Evolutionary conservation across 2,797 vertebrate species (phyloP).

Genomic region (Epinephelus awoara): DNA sequence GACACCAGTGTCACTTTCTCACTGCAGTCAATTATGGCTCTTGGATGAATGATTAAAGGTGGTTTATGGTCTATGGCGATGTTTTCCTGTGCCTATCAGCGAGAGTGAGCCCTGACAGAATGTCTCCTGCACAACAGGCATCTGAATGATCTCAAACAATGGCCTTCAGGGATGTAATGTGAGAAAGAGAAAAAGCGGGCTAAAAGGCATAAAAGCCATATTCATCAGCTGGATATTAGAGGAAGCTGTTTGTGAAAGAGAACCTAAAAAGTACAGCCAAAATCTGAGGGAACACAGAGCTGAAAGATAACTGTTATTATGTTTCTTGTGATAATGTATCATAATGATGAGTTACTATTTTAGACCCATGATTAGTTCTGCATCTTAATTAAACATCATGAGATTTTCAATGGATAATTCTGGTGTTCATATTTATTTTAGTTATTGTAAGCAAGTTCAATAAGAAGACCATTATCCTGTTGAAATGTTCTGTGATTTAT

Average conservation of each 20-base stretch:
- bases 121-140: conserved; percentile 54
- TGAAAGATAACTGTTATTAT: conserved; percentile 12
- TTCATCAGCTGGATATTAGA: conserved; percentile 40
- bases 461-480: too few relatives aligned
- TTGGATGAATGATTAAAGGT: conserved; percentile 72
- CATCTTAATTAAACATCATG: not conserved
- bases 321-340: conserved; percentile 1
- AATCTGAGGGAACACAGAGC: conserved; percentile 19
- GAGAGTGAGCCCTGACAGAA: conserved; percentile 37
- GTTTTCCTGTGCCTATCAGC: conserved; percentile 52
- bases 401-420: not conserved
- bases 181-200: conserved; percentile 18
- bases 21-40: conserved; percentile 68
- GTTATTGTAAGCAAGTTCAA: too few relatives aligned
- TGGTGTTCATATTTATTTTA: not conserved
- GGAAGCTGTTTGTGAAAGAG: conserved; percentile 40
- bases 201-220: conserved; percentile 41
- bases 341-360: not conserved
- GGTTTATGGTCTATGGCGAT: conserved; percentile 58
- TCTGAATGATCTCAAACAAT: conserved; percentile 53
- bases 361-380: not conserved
- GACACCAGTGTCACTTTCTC: conserved; percentile 66
- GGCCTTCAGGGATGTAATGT: conserved; percentile 46
- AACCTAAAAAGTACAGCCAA: conserved; percentile 16
- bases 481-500: too few relatives aligned